Evolutionary conservation across 2,797 vertebrate genomes (phyloP), one percentile per base, ranked within the genome.

Genomic region (Carapus acus): DNA sequence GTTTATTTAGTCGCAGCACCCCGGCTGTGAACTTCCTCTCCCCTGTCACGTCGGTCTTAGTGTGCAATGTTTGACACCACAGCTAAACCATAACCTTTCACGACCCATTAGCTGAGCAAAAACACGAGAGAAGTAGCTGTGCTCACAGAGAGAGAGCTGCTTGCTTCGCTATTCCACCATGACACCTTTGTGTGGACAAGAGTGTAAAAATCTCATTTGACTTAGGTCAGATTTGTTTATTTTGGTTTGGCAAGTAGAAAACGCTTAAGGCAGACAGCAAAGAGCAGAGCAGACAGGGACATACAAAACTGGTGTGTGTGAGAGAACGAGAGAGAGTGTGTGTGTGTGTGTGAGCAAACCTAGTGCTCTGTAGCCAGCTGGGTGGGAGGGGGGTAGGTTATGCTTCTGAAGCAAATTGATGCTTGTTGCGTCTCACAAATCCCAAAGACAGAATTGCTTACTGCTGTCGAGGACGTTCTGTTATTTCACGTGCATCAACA

Each of bases 341-440:
- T 45, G 47, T 54, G 46, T 48, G 65, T 27, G 24, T 27, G 24
- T 27, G 4, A 27, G n/a, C n/a, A n/a, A n/a, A n/a, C n/a, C n/a
- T n/a, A n/a, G n/a, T n/a, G n/a, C n/a, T n/a, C n/a, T n/a, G n/a
- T n/a, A n/a, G n/a, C n/a, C n/a, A n/a, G n/a, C n/a, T n/a, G n/a
- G n/a, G n/a, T n/a, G 4, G 72, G 61, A 74, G 51, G 73, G 62
- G 58, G 54, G 54, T 59, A 8, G 14, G 71, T 62, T 71, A 54
- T 63, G 47, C 46, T 78, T 74, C 62, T 39, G 46, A 54, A 67
- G 29, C 50, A 20, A 38, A 54, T 50, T 19, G 44, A 18, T 31
- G 52, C 69, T 50, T 51, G 49, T 63, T 46, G 38, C 38, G 52
- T 61, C 54, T 54, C 45, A 8, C 58, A 43, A 41, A 33, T 48